Conservation (phyloP, 2,113 vertebrate genomes). For the Polypterus senegalus region DNA sequence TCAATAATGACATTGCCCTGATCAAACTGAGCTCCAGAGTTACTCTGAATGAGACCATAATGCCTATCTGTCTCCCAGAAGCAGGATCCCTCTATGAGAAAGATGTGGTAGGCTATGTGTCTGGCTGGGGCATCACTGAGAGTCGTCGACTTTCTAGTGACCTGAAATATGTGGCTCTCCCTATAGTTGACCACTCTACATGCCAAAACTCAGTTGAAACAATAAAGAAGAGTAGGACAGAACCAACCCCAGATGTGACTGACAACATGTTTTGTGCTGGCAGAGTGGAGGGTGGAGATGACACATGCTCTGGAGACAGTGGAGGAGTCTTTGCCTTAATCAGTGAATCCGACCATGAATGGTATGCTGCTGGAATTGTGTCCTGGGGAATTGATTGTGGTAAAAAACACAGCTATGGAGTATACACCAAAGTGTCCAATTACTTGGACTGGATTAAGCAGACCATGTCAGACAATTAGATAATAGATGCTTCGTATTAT, state of each 20-base stretch:
- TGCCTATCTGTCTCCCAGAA: constrained; percentile 44
- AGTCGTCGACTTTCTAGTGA: constrained; percentile 5
- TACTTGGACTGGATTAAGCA: constrained; percentile 32
- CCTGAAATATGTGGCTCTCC: constrained; percentile 28
- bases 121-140: constrained; percentile 28
- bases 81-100: neutral
- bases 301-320: constrained; percentile 32
- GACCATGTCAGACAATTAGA: constrained; percentile 7
- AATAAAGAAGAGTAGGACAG: fast-evolving
- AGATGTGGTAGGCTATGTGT: constrained; percentile 32
- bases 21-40: constrained; percentile 25
- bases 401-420: constrained; percentile 1
- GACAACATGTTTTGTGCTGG: constrained; percentile 45
- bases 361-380: constrained; percentile 36
- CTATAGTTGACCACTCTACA: constrained; percentile 25
- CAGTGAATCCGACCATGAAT: neutral
- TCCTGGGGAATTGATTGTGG: constrained; percentile 37
- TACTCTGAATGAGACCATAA: constrained; percentile 28
- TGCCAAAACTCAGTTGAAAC: neutral
- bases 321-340: constrained; percentile 24
- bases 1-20: constrained; percentile 39
- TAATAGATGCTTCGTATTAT: too few relatives aligned
- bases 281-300: constrained; percentile 23
- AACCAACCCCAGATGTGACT: constrained; percentile 14
- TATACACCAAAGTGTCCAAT: constrained; percentile 31